A percentile compares a stretch with the other conserved stretches of the same genome.
Evolutionary conservation across 2,797 vertebrate species (phyloP).

Genomic region (Pangasius sanitwongsei): DNA sequence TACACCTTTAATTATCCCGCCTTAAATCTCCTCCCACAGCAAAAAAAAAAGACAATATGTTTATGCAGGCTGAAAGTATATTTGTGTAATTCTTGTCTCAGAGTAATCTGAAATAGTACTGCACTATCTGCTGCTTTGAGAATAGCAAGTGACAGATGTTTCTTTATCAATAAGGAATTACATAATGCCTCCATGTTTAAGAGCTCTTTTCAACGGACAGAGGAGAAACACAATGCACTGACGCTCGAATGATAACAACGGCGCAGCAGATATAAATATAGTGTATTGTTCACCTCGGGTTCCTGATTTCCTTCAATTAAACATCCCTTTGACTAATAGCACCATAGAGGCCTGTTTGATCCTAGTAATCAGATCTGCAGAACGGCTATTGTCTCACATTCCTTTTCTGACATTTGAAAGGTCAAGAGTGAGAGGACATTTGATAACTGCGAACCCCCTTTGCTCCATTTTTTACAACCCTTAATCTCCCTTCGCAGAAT

Average conservation of each 20-base stretch:
- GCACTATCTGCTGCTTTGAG: constrained; percentile 53
- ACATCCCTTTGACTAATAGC: constrained; percentile 62
- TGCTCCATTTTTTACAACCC: constrained; percentile 73
- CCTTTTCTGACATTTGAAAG: constrained; percentile 81
- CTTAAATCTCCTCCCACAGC: constrained; percentile 43
- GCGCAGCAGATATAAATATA: constrained; percentile 49
- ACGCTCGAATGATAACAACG: constrained; percentile 37
- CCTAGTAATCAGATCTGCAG: constrained; percentile 74
- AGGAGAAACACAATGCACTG: constrained; percentile 51
- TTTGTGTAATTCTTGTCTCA: constrained; percentile 41
- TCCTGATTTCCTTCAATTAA: constrained; percentile 69
- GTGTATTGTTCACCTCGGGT: constrained; percentile 56
- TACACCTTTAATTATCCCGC: constrained; percentile 58
- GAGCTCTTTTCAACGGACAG: constrained; percentile 39
- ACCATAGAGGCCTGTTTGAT: constrained; percentile 75
- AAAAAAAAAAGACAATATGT: constrained; percentile 9
- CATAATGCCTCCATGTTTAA: constrained; percentile 54
- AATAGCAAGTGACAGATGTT: constrained; percentile 63
- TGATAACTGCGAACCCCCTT: constrained; percentile 79
- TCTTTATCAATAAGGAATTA: constrained; percentile 60
- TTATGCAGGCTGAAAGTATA: constrained; percentile 20
- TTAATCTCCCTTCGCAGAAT: constrained; percentile 76
- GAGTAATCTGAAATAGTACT: constrained; percentile 51
- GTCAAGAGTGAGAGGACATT: constrained; percentile 82
- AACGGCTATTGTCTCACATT: constrained; percentile 74